A percentile compares a stretch with the other conserved stretches of the same genome.
phyloP scores from a whole-genome alignment of 2,888 invertebrate species.

The Cantharis lateralis region DNA sequence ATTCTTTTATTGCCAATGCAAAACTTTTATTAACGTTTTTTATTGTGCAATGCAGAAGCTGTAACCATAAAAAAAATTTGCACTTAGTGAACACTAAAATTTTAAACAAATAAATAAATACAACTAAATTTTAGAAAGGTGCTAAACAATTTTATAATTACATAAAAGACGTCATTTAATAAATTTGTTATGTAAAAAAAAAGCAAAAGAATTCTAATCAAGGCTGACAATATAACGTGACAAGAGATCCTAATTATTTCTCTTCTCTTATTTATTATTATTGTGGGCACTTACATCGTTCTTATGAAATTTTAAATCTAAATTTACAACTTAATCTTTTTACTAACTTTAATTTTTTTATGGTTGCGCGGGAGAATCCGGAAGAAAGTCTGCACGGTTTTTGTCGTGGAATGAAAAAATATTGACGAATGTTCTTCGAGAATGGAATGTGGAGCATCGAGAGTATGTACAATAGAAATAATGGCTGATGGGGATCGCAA shows the following conservation, averaged over 20 bases:
- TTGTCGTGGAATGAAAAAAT: background rate
- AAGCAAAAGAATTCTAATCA: constrained; percentile 1
- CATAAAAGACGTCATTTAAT: background rate
- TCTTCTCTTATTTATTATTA: background rate
- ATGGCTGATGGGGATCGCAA: background rate
- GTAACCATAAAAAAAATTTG: background rate
- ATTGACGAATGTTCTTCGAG: background rate
- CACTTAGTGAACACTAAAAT: background rate
- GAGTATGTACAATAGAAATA: background rate
- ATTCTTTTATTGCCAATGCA: background rate
- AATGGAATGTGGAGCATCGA: background rate
- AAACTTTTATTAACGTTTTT: background rate
- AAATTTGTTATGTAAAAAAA: constrained; percentile 3
- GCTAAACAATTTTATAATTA: background rate
- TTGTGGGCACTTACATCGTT: background rate
- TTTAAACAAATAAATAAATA: background rate
- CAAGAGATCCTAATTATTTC: background rate
- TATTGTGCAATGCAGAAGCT: background rate
- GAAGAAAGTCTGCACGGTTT: background rate
- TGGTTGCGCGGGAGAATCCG: background rate
- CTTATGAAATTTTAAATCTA: background rate
- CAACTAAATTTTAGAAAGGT: background rate
- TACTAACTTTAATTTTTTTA: background rate
- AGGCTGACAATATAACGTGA: constrained; percentile 3
- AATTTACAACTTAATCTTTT: background rate